Percentiles rank a stretch among this genome's conserved stretches.
Evolutionary conservation across 2,797 vertebrate species (phyloP).

Genomic region (Sebastes iracundus): DNA sequence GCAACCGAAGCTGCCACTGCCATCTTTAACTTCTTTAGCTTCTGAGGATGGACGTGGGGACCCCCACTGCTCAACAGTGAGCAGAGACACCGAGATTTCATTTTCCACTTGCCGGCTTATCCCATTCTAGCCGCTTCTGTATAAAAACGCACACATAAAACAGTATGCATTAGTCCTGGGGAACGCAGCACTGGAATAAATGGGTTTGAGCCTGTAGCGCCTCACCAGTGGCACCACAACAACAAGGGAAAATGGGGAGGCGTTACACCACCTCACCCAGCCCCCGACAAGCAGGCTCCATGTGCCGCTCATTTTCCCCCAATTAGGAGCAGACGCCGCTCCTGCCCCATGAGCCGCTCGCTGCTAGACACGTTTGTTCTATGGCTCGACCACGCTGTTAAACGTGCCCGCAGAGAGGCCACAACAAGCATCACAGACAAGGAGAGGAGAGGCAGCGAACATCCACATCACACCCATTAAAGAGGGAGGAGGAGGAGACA

Average conservation of each 20-base stretch:
- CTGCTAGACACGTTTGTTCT: conserved; percentile 77
- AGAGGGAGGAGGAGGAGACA: conserved; percentile 52
- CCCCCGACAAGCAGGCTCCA: conserved; percentile 81
- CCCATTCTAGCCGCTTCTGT: conserved; percentile 38
- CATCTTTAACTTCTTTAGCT: conserved; percentile 55
- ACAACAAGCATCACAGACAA: conserved; percentile 78
- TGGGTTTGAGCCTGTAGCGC: conserved; percentile 55
- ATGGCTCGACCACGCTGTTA: conserved; percentile 75
- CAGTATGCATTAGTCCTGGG: conserved; percentile 52
- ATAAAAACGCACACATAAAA: conserved; percentile 59
- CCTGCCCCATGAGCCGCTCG: conserved; percentile 70
- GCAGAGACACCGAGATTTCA: conserved; percentile 48
- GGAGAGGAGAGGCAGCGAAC: conserved; percentile 62
- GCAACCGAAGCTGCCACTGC: conserved; percentile 44
- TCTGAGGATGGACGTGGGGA: conserved; percentile 40
- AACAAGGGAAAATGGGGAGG: conserved; percentile 71
- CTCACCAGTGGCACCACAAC: conserved; percentile 75
- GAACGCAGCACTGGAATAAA: conserved; percentile 54
- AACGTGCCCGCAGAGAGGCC: conserved; percentile 77
- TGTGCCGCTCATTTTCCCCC: conserved; percentile 82
- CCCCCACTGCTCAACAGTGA: conserved; percentile 52
- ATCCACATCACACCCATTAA: conserved; percentile 76
- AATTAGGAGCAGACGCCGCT: conserved; percentile 83
- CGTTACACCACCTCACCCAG: conserved; percentile 64
- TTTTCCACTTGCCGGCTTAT: conserved; percentile 66